These are phyloP conservation scores for Paralvinella palmiformis DNA, from an alignment of 1,140 invertebrate species.

Conservation along the genomic window DNA sequence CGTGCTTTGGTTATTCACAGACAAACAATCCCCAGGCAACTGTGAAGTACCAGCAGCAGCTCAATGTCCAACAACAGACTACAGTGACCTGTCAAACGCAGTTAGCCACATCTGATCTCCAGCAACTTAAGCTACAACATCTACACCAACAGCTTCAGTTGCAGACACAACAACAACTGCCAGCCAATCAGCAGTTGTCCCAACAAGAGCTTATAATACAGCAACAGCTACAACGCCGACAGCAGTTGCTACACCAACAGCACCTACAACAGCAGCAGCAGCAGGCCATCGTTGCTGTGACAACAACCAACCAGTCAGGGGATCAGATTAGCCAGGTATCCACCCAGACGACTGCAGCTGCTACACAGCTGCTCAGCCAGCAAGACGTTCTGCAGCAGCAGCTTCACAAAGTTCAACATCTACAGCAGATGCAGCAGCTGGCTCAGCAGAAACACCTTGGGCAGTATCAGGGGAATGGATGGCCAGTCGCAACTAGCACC, in stretches of 20 bases:
- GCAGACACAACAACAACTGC: constrained; percentile 39
- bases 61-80: constrained; percentile 17
- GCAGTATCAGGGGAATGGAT: constrained; percentile 22
- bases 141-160: constrained; percentile 33
- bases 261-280: constrained; percentile 26
- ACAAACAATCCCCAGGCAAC: too few relatives aligned
- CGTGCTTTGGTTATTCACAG: too few relatives aligned
- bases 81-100: constrained; percentile 22
- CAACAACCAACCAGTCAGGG: background rate
- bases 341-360: background rate
- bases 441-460: constrained; percentile 24
- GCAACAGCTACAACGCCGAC: constrained; percentile 33
- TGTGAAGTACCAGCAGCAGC: too few relatives aligned
- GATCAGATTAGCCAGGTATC: background rate
- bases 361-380: constrained; percentile 22
- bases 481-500: background rate
- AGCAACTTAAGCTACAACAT: constrained; percentile 43
- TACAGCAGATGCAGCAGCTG: constrained; percentile 32
- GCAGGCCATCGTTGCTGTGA: constrained; percentile 23
- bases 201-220: constrained; percentile 24
- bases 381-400: constrained; percentile 28
- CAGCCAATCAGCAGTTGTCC: constrained; percentile 42
- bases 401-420: constrained; percentile 39
- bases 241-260: constrained; percentile 33
- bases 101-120: constrained; percentile 21